Percentiles rank a stretch among this genome's conserved stretches.
Conservation (phyloP, 2,113 vertebrate genomes). For the Acrocephalus arundinaceus region DNA sequence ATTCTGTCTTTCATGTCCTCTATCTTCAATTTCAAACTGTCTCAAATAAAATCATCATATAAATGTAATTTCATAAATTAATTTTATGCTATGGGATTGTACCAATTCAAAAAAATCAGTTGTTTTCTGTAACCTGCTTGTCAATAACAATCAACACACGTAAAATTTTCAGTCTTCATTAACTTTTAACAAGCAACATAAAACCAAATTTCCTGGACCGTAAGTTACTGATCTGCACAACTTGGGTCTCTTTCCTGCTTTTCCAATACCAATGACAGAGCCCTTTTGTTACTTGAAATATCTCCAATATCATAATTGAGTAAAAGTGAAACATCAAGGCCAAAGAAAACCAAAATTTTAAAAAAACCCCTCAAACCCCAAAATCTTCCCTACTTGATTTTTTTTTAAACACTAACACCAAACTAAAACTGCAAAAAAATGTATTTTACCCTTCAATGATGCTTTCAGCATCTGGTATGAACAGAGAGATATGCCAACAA, state of each 20-base stretch:
- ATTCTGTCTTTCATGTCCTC: not conserved
- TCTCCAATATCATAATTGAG: not conserved
- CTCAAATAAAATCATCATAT: not conserved
- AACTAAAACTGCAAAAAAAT: not conserved
- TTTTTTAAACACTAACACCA: not conserved
- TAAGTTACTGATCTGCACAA: not conserved
- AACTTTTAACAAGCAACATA: not conserved
- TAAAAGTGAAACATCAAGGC: not conserved
- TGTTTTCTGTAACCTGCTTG: not conserved
- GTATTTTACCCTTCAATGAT: not conserved
- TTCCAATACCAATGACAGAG: not conserved
- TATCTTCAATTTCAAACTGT: not conserved
- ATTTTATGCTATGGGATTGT: not conserved
- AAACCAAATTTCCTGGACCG: not conserved
- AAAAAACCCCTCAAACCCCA: not conserved
- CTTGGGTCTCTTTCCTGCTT: not conserved
- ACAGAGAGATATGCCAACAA: not conserved
- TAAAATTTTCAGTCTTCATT: not conserved
- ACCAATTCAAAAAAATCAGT: not conserved
- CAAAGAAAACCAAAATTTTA: not conserved
- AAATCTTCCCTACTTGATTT: not conserved
- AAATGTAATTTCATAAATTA: not conserved
- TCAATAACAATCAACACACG: not conserved
- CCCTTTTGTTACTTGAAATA: not conserved
- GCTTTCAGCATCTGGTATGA: not conserved